Base-by-base conservation (phyloP, 2,888 invertebrate genomes). In the Sialis lutaria region DNA sequence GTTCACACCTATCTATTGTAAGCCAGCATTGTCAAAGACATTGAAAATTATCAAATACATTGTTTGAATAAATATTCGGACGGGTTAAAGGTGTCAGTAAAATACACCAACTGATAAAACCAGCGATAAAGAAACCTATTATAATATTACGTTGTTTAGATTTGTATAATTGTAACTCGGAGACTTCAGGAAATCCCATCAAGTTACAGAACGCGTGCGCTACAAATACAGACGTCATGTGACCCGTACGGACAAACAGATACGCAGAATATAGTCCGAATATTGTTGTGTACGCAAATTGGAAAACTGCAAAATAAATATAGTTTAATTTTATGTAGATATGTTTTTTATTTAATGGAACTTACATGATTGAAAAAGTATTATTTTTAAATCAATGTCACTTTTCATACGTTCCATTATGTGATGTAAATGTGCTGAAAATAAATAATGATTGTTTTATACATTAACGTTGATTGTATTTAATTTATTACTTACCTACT, bases 211-310 rank as follows among this genome's bases (percentile, higher is more conserved):
- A 92, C 33, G 89, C 83, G 64, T 96, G 96, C 2, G 84, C 91
- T 10, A 90, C 64, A 55, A 93, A 77, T 4, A 91, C 87, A 1
- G 93, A 88, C 12, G 82, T 70, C 55, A 95, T 78, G 63, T 95
- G 92, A 35, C 92, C 91, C 55, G 93, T 95, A 61, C 85, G 78
- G 7, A 85, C 72, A 65, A 93, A 91, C 43, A 95, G 65, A 62
- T 81, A 92, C n/a, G 93, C 86, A 6, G 93, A 92, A 64, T 96
- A 96, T 43, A 84, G 83, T 49, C 95, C 96, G 69, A 96, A 96
- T 44, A 95, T 63, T 46, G 88, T 89, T 2, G 96, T 95, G 60
- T 91, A 95, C 1, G 74, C 69, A 60, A 92, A 85, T 64, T 96
- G 95, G 62, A 93, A 90, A 63, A 75, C 85, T 84, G 56, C 32